phyloP scores from a whole-genome alignment of 1,140 invertebrate species.

The Druon quercuslanigerum region DNA sequence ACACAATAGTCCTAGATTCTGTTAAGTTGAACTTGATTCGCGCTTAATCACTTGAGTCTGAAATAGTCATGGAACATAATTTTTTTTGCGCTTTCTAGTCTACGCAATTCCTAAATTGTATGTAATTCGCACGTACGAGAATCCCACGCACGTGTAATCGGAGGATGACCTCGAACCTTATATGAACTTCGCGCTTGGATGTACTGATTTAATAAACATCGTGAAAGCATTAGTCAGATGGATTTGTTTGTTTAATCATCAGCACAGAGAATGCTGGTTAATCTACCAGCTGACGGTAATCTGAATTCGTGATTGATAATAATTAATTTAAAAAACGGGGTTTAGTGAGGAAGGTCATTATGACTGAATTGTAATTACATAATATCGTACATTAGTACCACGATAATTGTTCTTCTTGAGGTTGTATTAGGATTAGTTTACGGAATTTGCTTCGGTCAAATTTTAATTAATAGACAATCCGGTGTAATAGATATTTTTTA shows the following conservation, averaged over 20 bases:
- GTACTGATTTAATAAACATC: conserved; percentile 6
- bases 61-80: neutral
- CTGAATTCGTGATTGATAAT: neutral
- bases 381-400: too few relatives aligned
- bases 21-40: neutral
- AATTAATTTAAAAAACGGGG: neutral
- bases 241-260: neutral
- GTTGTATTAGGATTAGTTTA: neutral
- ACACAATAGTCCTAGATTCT: neutral
- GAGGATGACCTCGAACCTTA: conserved; percentile 11
- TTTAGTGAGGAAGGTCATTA: too few relatives aligned
- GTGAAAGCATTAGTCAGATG: neutral
- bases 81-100: neutral
- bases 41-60: too few relatives aligned
- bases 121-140: neutral
- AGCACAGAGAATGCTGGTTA: neutral
- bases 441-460: neutral
- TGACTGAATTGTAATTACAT: too few relatives aligned
- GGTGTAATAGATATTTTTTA: too few relatives aligned
- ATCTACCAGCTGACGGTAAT: neutral
- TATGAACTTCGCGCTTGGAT: conserved; percentile 10
- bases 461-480: neutral
- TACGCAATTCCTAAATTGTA: neutral
- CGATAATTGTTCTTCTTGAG: too few relatives aligned
- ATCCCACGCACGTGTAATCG: neutral